phyloP scores from a whole-genome alignment of 1,140 invertebrate species.

The Reticulitermes speratus region DNA sequence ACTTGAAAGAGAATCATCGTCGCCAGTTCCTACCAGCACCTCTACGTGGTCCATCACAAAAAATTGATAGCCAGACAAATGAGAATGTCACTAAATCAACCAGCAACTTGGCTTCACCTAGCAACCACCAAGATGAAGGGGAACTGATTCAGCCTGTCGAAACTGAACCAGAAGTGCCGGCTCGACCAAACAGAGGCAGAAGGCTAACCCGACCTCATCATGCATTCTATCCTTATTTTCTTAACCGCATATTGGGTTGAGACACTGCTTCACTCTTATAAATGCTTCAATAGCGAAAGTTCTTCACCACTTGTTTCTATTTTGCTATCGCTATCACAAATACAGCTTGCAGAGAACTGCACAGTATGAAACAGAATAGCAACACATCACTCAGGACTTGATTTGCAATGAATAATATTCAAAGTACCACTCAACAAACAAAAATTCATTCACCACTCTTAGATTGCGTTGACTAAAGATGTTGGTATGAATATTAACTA shows the following conservation, averaged over 20 bases:
- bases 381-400: background rate
- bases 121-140: background rate
- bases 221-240: constrained; percentile 52
- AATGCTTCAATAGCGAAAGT: background rate
- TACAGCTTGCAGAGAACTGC: background rate
- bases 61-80: background rate
- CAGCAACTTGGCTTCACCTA: background rate
- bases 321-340: background rate
- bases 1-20: background rate
- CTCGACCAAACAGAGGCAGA: constrained; percentile 46
- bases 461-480: too few species aligned
- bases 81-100: background rate
- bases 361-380: too few species aligned
- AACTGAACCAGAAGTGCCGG: constrained; percentile 40
- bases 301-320: background rate
- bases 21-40: constrained; percentile 23
- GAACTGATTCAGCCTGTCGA: constrained; percentile 36
- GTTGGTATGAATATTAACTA: too few species aligned
- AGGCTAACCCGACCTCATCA: constrained; percentile 46
- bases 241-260: constrained; percentile 52
- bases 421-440: too few species aligned
- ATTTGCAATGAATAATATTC: too few species aligned
- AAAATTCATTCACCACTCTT: too few species aligned
- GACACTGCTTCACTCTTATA: background rate
- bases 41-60: background rate